Evolutionary conservation across 1,140 invertebrate species (phyloP).

Genomic region (Chironomus striatipennis): DNA sequence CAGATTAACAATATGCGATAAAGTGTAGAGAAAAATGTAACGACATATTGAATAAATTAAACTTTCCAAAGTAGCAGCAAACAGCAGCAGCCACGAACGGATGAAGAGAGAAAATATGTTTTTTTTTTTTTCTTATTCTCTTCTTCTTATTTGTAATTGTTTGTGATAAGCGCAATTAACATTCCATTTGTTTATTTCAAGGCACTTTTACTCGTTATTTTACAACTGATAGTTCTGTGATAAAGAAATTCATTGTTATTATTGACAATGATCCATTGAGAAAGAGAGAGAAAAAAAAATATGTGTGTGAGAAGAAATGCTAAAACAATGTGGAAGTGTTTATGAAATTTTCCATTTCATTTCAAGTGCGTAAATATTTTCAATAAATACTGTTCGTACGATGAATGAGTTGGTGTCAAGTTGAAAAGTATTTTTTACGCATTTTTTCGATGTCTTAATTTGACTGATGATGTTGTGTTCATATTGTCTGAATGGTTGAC

Average conservation of each 20-base stretch:
- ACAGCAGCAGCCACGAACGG: background rate
- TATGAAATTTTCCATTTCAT: too few species aligned
- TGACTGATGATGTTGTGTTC: too few species aligned
- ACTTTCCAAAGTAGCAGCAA: background rate
- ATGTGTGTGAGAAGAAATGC: background rate
- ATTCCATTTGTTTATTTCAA: background rate
- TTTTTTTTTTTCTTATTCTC: background rate
- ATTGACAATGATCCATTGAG: too few species aligned
- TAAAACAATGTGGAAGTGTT: too few species aligned
- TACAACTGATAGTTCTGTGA: background rate
- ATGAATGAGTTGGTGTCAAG: too few species aligned
- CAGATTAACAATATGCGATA: slow-evolving; percentile 4
- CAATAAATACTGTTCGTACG: too few species aligned
- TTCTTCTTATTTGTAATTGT: background rate
- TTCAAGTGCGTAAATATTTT: too few species aligned
- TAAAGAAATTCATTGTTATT: slow-evolving; percentile 9
- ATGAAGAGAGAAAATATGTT: background rate
- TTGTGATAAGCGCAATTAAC: slow-evolving; percentile 13
- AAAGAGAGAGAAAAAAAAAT: too few species aligned
- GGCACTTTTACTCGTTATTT: background rate
- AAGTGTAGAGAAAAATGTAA: slow-evolving; percentile 2
- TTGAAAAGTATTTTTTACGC: too few species aligned
- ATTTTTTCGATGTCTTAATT: too few species aligned
- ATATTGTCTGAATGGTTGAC: too few species aligned
- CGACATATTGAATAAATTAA: slow-evolving; percentile 8